These are phyloP conservation scores for Platyscapa corneri DNA, from an alignment of 1,140 invertebrate species.

Conservation along the genomic window DNA sequence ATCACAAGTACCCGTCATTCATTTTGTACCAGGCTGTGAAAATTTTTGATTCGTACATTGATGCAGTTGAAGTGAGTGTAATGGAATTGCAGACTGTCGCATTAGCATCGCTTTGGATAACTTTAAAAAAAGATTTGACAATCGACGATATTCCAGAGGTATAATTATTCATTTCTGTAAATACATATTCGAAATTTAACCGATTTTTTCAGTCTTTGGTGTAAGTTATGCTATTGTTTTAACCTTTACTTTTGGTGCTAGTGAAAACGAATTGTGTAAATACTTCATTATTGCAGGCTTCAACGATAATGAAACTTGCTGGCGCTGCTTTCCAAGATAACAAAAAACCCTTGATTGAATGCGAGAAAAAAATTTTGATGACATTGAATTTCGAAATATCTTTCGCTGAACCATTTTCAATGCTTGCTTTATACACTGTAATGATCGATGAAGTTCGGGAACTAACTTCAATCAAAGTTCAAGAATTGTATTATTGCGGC, in stretches of 20 bases:
- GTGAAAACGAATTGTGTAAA: neutral
- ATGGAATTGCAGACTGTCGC: conserved; percentile 55
- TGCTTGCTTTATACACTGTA: conserved; percentile 52
- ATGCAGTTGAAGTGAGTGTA: conserved; percentile 12
- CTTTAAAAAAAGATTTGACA: conserved; percentile 55
- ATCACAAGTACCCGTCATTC: conserved; percentile 52
- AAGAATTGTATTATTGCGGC: conserved; percentile 53
- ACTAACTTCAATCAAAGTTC: neutral
- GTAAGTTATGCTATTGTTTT: neutral
- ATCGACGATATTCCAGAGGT: conserved; percentile 57
- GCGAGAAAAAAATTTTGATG: conserved; percentile 56
- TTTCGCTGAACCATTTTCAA: conserved; percentile 58
- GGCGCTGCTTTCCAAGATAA: conserved; percentile 40
- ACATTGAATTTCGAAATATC: conserved; percentile 56
- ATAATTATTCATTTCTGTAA: conserved; percentile 2
- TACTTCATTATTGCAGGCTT: conserved; percentile 49
- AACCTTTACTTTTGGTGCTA: neutral
- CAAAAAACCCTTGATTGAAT: conserved; percentile 51
- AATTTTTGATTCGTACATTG: conserved; percentile 58
- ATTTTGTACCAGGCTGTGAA: conserved; percentile 60
- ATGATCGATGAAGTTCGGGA: neutral
- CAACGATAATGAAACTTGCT: conserved; percentile 49
- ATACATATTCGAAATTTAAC: neutral
- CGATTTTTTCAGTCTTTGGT: neutral
- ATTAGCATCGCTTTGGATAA: conserved; percentile 60